phyloP scores from a whole-genome alignment of 2,888 invertebrate species.

The Apamea epomidion region DNA sequence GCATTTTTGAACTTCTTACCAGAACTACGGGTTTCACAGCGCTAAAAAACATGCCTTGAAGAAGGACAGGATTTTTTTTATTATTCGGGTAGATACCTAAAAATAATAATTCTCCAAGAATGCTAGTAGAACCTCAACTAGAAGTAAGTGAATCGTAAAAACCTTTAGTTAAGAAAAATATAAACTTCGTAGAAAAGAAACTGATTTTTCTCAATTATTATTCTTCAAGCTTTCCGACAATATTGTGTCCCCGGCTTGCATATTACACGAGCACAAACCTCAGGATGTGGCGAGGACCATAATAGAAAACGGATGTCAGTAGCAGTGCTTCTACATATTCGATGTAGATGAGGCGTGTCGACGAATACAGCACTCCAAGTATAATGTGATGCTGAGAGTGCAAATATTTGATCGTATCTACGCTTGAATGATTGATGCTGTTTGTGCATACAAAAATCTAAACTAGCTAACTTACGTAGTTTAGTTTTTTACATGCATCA shows the following conservation, averaged over 20 bases:
- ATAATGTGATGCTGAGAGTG: conserved; percentile 70
- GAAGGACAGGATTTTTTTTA: neutral
- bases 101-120: neutral
- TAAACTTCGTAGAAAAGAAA: neutral
- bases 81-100: neutral
- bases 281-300: conserved; percentile 67
- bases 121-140: neutral
- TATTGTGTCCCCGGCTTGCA: conserved; percentile 8
- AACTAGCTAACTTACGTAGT: neutral
- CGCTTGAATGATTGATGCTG: neutral
- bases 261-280: conserved; percentile 59
- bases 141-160: neutral
- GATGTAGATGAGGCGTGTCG: conserved; percentile 69
- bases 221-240: neutral
- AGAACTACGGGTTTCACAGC: neutral
- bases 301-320: conserved; percentile 71
- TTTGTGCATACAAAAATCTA: neutral
- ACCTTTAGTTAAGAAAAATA: neutral
- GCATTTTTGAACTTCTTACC: neutral
- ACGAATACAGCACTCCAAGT: conserved; percentile 70
- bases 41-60: neutral
- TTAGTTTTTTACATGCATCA: neutral
- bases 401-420: conserved; percentile 53
- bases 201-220: neutral
- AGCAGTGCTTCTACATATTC: conserved; percentile 72